phyloP scores from a whole-genome alignment of 1,140 invertebrate genomes.

The Camponotus floridanus region DNA sequence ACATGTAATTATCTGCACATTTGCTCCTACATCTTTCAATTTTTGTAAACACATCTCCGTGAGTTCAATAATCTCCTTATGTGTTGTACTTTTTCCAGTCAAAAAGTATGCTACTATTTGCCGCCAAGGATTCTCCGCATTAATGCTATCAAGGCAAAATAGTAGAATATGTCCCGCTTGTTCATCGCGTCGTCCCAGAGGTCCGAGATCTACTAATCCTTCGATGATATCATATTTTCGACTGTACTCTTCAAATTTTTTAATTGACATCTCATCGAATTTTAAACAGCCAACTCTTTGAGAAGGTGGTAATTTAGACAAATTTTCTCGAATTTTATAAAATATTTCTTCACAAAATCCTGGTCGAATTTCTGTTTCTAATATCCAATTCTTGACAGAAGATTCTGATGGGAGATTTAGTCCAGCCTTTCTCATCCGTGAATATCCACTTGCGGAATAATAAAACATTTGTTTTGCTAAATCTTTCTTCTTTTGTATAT shows the following conservation, averaged over 20 bases:
- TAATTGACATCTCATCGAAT: constrained; percentile 16
- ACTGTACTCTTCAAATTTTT: constrained; percentile 6
- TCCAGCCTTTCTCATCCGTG: constrained; percentile 4
- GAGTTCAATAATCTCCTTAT: too few relatives aligned
- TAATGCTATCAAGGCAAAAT: constrained; percentile 26
- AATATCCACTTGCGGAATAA: constrained; percentile 19
- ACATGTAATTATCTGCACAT: too few relatives aligned
- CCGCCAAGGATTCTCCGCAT: constrained; percentile 3
- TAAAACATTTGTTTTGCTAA: background rate
- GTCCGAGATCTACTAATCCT: background rate
- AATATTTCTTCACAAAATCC: background rate
- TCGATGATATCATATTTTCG: background rate
- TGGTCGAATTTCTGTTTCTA: constrained; percentile 28
- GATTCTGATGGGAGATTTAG: constrained; percentile 20
- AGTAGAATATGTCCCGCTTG: background rate
- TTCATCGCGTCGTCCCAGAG: background rate
- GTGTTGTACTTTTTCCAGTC: background rate
- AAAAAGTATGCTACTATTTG: constrained; percentile 18
- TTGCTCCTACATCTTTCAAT: too few relatives aligned
- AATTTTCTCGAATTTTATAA: background rate
- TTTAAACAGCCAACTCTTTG: constrained; percentile 12
- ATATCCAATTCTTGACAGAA: constrained; percentile 4
- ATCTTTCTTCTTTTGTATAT: constrained; percentile 13
- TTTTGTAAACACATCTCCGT: too few relatives aligned
- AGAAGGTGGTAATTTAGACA: background rate